Base-by-base conservation (phyloP, 1,140 invertebrate species). In the Hylyphantes graminicola region DNA sequence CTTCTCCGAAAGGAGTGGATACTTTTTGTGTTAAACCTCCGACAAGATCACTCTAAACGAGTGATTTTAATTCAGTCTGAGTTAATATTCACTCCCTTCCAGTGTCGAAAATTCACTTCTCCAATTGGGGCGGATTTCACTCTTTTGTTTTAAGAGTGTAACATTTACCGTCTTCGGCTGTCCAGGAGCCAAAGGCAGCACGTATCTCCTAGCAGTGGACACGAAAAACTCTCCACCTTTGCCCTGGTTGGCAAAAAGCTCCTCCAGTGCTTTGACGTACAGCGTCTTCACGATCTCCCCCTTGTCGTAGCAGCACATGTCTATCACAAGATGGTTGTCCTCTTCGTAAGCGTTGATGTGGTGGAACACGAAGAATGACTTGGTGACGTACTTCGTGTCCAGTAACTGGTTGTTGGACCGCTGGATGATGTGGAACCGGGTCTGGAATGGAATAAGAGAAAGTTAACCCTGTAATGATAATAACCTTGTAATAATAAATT, bases 311-410 rank as follows among this genome's bases (percentile, higher is more conserved):
- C 93, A 92, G 87, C 95, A 96, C 55, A 97, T 92, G 88, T 97
- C 96, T 0, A 97, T 89, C 5, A 93, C 89, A 2, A 96, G 89
- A 67, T 95, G 90, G 83, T 92, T 91, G n/a, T 92, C 91, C 64
- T 94, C 92, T 86, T 91, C 96, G 88, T 93, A 98, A 74, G 94
- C 93, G 90, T 98, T 98, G 75, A 97, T 96, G 54, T 96, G 94
- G 88, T 98, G 96, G 4, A 97, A 91, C 87, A 94, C 96, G 88
- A 97, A 97, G 85, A 97, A 94, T 0, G 93, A 90, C 78, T 95
- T 93, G 0, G 95, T 92, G 21, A 92, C 88, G 88, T 89, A 90
- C 17, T 84, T 82, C 2, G 85, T 86, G 5, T 50, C 93, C 94
- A 65, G 92, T 92, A 87, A 64, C 91, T 92, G 0, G 89, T 88